Evolutionary conservation across 2,797 vertebrate species (phyloP), one percentile per base, ranked within the genome.

Genomic region (Rhynchonycteris naso): DNA sequence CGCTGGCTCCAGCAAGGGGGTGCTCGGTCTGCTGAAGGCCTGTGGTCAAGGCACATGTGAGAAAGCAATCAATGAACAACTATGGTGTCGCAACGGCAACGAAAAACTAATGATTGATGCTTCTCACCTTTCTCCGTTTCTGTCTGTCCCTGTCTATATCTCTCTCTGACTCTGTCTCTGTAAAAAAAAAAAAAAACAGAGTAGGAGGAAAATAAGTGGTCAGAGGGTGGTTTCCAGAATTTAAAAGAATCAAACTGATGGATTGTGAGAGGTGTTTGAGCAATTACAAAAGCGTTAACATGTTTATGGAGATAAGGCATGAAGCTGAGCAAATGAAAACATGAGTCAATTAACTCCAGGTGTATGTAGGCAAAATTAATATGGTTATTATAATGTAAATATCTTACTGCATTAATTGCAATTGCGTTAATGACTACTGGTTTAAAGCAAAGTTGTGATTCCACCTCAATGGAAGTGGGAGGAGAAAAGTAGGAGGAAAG

Each of bases 321-420:
- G 83, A 84, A 95, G 84, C 22, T 14, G 86, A 95, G 38, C 61
- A 81, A 84, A 89, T 79, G 47, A 93, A 96, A 95, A 96, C 75
- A n/a, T 76, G 63, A 56, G 22, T 88, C 52, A 79, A 1, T 81
- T 91, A 91, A 93, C 79, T 82, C 69, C 72, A 80, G 76, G 28
- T 74, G 43, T 19, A n/a, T 35, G 61, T 68, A 24, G 65, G 33
- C 74, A 95, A 88, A 82, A 96, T 58, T 18, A 61, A 88, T 12
- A 7, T 28, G 7, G 38, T 89, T n/a, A 68, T 82, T 59, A 79
- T 58, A 52, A 68, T 33, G 50, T 69, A 88, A 92, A 4, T 43
- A 43, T 43, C 43, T 43, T 43, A 43, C 43, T 43, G 43, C 43
- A 7, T 43, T 43, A 43, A 43, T 43, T 43, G 43, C 43, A 43